Percentiles rank a stretch among this genome's conserved stretches.
Conservation (phyloP, 2,888 invertebrate genomes). For the Antitype chi region DNA sequence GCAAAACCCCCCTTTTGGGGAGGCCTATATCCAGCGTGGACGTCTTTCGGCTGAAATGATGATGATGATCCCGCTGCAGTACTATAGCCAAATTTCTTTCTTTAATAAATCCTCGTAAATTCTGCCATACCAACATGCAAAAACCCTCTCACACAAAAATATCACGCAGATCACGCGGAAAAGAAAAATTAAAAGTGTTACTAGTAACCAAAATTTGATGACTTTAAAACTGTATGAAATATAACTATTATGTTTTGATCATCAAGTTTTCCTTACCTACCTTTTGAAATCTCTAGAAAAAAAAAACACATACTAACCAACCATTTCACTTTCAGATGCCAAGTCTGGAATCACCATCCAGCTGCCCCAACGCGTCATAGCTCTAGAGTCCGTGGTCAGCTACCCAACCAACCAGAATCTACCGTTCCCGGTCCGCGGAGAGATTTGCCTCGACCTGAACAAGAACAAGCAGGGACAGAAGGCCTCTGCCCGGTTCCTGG, state of each 20-base stretch:
- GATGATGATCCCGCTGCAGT: too few species aligned
- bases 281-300: not conserved
- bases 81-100: not conserved
- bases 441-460: constrained; percentile 92
- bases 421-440: constrained; percentile 92
- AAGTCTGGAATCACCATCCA: constrained; percentile 90
- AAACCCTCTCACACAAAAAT: not conserved
- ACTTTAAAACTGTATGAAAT: not conserved
- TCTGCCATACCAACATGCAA: not conserved
- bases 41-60: too few species aligned
- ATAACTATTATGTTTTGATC: not conserved
- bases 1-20: too few species aligned
- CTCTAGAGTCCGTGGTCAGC: constrained; percentile 90
- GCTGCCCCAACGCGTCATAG: constrained; percentile 92
- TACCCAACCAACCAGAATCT: constrained; percentile 84
- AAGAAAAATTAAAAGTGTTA: not conserved
- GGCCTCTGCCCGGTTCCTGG: constrained; percentile 89
- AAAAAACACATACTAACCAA: not conserved
- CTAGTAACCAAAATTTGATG: not conserved
- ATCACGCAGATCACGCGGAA: not conserved
- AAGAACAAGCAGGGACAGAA: constrained; percentile 93
- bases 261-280: too few species aligned
- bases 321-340: constrained; percentile 72
- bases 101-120: not conserved
- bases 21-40: too few species aligned